A percentile compares a stretch with the other conserved stretches of the same genome.
Conservation (phyloP, 64 coral and sea anemone genomes). For the Porites lutea region DNA sequence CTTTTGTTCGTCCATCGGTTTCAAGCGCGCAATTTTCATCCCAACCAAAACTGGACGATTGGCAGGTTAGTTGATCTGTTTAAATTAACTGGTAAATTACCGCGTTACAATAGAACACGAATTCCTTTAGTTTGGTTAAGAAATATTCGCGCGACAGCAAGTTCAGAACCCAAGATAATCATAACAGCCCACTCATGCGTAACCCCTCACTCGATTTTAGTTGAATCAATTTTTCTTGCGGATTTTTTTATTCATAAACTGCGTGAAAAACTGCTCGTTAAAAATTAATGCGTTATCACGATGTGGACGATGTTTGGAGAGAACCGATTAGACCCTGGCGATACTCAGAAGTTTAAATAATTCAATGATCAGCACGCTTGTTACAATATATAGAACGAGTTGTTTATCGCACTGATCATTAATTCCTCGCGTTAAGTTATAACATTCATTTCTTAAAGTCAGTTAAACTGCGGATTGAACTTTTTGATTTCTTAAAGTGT, state of each 20-base stretch:
- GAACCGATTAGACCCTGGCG: background rate
- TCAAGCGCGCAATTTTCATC: background rate
- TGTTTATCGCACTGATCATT: conserved; percentile 36
- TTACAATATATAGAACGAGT: background rate
- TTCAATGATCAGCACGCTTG: background rate
- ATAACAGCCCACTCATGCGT: background rate
- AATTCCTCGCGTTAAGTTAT: background rate
- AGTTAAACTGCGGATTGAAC: background rate
- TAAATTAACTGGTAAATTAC: background rate
- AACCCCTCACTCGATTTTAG: background rate
- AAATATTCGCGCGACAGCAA: conserved; percentile 3
- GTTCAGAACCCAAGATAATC: background rate
- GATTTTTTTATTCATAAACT: background rate
- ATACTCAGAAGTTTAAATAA: background rate
- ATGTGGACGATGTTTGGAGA: background rate
- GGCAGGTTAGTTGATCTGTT: conserved; percentile 28
- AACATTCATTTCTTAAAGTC: background rate
- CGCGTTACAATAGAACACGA: background rate
- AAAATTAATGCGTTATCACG: background rate
- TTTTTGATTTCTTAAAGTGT: background rate
- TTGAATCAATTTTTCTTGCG: background rate
- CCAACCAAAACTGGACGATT: conserved; percentile 19
- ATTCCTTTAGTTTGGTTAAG: conserved; percentile 20
- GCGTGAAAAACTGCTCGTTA: background rate
- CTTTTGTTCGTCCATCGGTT: conserved; percentile 23